These are phyloP conservation scores for Varanus komodoensis DNA, from an alignment of 2,113 vertebrate genomes.

Conservation along the genomic window DNA sequence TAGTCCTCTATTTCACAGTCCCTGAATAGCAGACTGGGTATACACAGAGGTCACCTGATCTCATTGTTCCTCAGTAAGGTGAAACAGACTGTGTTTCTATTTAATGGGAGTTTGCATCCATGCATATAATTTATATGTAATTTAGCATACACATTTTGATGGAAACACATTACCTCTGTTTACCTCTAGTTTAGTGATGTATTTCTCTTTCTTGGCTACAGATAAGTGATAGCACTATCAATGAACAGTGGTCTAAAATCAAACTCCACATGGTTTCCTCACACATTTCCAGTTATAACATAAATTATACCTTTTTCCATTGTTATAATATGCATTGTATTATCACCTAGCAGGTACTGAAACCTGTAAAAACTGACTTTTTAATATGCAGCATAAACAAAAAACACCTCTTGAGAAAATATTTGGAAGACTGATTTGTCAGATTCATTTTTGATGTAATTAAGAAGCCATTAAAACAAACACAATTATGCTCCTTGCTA, in stretches of 20 bases:
- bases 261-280: not conserved
- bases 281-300: too few species aligned
- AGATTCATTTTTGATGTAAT: not conserved
- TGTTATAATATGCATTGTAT: too few species aligned
- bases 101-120: too few species aligned
- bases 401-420: accelerated
- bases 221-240: too few species aligned
- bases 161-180: not conserved
- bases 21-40: too few species aligned
- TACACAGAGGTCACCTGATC: too few species aligned
- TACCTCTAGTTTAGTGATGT: not conserved
- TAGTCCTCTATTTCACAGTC: too few species aligned
- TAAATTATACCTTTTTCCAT: too few species aligned
- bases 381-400: slow-evolving; percentile 14
- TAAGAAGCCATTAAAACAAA: not conserved
- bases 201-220: not conserved
- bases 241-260: not conserved
- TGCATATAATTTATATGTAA: too few species aligned
- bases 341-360: not conserved
- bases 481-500: not conserved
- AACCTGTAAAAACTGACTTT: not conserved
- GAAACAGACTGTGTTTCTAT: too few species aligned
- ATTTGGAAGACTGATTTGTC: not conserved
- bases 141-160: not conserved
- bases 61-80: too few species aligned